Conservation (phyloP, 2,888 invertebrate species). For the Ectobius pallidus region DNA sequence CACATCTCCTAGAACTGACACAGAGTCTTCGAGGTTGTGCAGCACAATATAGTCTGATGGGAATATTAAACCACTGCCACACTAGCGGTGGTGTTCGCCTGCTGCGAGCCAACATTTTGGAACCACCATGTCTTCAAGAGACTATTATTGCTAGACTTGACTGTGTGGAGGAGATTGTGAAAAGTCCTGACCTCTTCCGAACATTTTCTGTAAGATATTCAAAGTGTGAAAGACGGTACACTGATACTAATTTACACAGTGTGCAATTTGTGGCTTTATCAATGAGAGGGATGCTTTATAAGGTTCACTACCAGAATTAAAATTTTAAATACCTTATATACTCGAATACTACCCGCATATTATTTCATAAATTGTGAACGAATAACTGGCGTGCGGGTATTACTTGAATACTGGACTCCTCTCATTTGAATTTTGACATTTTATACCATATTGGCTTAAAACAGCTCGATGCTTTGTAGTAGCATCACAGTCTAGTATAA, state of each 20-base stretch:
- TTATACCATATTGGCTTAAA: no score
- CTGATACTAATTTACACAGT: background rate
- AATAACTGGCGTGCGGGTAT: no score
- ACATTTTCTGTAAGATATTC: constrained; percentile 63
- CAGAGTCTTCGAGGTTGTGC: constrained; percentile 56
- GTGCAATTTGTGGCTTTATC: background rate
- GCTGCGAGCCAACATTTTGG: constrained; percentile 79
- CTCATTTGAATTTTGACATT: no score
- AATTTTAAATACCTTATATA: no score
- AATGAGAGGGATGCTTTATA: no score
- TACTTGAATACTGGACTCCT: no score
- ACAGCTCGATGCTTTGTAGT: no score
- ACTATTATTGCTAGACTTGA: constrained; percentile 73
- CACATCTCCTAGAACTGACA: constrained; percentile 76
- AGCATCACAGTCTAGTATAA: no score
- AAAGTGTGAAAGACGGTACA: no score
- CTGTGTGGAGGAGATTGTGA: constrained; percentile 77
- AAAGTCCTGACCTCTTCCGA: constrained; percentile 67
- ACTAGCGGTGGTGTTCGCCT: constrained; percentile 78
- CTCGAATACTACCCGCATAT: no score
- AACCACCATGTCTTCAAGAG: constrained; percentile 73
- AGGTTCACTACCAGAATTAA: no score
- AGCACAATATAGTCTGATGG: constrained; percentile 62
- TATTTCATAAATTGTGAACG: no score
- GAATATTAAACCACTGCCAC: constrained; percentile 70